Evolutionary conservation across 2,888 invertebrate species (phyloP).

Genomic region (Campoplex capitator): DNA sequence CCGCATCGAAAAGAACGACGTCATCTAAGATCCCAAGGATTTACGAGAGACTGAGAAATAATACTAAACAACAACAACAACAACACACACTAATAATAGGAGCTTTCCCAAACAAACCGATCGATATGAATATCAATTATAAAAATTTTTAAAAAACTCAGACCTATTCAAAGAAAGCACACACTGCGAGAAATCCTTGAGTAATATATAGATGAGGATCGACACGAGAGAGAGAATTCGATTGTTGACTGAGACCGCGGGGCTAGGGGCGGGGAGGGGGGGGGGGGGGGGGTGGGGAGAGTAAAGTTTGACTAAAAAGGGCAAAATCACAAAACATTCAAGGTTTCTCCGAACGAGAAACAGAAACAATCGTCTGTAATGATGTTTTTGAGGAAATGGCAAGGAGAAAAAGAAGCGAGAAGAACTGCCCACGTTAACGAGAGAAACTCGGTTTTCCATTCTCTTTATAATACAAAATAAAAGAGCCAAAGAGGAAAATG

Average conservation of each 20-base stretch:
- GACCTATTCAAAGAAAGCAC: neutral
- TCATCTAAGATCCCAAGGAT: slow-evolving; percentile 73
- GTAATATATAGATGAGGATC: neutral
- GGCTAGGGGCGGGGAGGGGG: neutral
- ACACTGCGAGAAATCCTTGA: neutral
- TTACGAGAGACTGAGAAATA: slow-evolving; percentile 25
- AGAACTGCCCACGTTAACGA: neutral
- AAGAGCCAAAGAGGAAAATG: neutral
- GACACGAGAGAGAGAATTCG: slow-evolving; percentile 29
- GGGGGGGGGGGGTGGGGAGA: neutral
- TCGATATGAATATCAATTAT: neutral
- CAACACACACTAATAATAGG: neutral
- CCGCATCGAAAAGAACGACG: slow-evolving; percentile 90
- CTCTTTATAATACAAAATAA: neutral
- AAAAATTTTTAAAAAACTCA: neutral
- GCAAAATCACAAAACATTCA: neutral
- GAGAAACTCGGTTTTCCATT: slow-evolving; percentile 1
- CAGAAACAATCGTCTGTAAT: neutral
- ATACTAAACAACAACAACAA: neutral
- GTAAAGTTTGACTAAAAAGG: neutral
- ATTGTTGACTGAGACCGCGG: neutral
- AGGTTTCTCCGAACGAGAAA: neutral
- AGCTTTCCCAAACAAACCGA: neutral
- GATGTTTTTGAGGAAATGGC: slow-evolving; percentile 2
- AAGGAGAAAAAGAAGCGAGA: neutral